Percentiles rank a stretch among this genome's conserved stretches.
phyloP scores from a whole-genome alignment of 2,113 vertebrate genomes.

The Cardinalis cardinalis region DNA sequence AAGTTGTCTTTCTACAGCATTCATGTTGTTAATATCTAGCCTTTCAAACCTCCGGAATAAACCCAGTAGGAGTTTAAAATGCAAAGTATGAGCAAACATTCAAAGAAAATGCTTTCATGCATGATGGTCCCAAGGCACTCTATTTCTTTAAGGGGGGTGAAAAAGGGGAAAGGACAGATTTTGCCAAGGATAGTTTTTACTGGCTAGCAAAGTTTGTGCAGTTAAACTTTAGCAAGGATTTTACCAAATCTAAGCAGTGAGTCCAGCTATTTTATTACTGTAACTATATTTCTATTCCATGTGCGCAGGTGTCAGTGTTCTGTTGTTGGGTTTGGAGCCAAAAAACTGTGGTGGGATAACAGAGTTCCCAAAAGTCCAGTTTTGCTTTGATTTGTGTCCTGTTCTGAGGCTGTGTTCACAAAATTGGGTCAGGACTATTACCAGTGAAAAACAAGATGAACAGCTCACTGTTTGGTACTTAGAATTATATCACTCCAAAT shows the following conservation, averaged over 20 bases:
- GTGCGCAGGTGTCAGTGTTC: fast-evolving
- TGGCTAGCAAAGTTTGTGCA: background rate
- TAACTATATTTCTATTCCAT: background rate
- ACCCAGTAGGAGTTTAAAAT: background rate
- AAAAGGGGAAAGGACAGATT: fast-evolving
- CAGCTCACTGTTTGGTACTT: background rate
- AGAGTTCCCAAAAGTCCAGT: background rate
- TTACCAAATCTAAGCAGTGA: background rate
- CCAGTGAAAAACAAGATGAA: background rate
- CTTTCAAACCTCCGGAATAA: background rate
- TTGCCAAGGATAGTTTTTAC: background rate
- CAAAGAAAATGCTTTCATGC: background rate
- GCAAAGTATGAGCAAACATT: background rate
- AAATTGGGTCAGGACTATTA: background rate
- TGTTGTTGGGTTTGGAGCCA: background rate
- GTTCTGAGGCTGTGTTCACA: background rate
- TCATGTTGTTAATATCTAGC: background rate
- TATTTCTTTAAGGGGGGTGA: background rate
- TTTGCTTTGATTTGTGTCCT: background rate
- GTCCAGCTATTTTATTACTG: background rate
- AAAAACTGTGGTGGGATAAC: background rate
- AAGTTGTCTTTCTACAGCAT: background rate
- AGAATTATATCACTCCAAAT: background rate
- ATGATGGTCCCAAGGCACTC: background rate
- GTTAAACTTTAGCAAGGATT: background rate